Evolutionary conservation across 2,888 invertebrate species (phyloP), one percentile per base, ranked within the genome.

Genomic region (Thecocarcelia acutangulata): DNA sequence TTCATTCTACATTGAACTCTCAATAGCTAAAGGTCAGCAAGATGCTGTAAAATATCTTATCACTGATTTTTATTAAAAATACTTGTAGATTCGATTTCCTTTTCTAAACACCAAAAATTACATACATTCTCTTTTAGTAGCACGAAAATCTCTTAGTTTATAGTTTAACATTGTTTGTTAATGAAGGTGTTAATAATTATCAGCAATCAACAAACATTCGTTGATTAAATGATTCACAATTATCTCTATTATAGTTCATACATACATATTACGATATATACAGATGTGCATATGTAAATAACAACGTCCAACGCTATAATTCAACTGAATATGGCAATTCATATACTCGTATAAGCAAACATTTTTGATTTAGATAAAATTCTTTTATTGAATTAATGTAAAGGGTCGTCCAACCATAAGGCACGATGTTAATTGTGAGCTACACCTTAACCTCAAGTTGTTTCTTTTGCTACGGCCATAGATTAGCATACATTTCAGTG

Each of bases 161-260:
- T 40, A 19, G 33, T 40, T 40, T 61, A 40, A 66, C 46, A 68
- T 52, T 73, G 46, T 73, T 33, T 42, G 21, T 42, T 33, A 46
- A 46, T 19, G 46, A 40, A 42, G 33, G 21, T 66, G 59, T 9
- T 46, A 59, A 61, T 44, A 21, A 72, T 72, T 33, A 61, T 66
- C 40, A 72, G 40, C 12, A 15, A 52, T 24, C 64, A 68, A 46
- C 54, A 50, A 50, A 54, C 28, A 17, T 48, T 76, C n/a, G 15
- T 52, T 52, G 15, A 63, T 17, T 48, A 42, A n/a, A 33, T 63
- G 13, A 63, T 50, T 21, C 21, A 64, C 50, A 50, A 42, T 44
- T 8, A 75, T 50, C 3, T 37, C 59, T 17, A 50, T 50, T 61
- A 69, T 6, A 56, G 4, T 19, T 13, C n/a, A 40, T 19, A 37